These are phyloP conservation scores for Lucifuga dentata DNA, from an alignment of 2,113 vertebrate genomes.

Conservation along the genomic window DNA sequence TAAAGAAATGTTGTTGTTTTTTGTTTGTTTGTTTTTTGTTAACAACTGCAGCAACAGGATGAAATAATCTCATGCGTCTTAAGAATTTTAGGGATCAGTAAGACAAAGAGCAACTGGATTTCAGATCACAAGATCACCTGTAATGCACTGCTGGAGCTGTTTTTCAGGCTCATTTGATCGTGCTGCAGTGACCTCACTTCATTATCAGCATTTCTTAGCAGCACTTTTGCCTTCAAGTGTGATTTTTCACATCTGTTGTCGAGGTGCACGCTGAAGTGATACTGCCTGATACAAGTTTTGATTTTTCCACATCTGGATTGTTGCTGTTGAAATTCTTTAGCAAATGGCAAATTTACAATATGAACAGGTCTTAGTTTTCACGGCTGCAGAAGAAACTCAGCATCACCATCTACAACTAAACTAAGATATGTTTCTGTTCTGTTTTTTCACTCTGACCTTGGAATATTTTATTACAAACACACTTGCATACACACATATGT, in stretches of 20 bases:
- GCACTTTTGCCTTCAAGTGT: slow-evolving; percentile 21
- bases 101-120: not conserved
- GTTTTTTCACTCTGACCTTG: slow-evolving; percentile 14
- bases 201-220: slow-evolving; percentile 22
- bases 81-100: no score
- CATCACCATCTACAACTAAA: slow-evolving; percentile 9
- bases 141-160: slow-evolving; percentile 1
- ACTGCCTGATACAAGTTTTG: slow-evolving; percentile 9
- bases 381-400: slow-evolving; percentile 11
- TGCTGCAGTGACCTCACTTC: slow-evolving; percentile 15
- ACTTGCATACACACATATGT: not conserved
- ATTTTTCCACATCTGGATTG: slow-evolving; percentile 18
- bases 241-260: not conserved
- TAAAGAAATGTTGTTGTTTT: no score
- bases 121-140: slow-evolving; percentile 27
- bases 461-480: slow-evolving; percentile 2
- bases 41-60: no score
- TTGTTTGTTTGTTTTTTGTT: no score
- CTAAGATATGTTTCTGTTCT: not conserved
- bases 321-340: slow-evolving; percentile 2
- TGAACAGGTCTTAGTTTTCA: slow-evolving; percentile 1
- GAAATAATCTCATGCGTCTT: no score
- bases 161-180: slow-evolving; percentile 2
- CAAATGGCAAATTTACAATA: slow-evolving; percentile 11
- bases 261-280: slow-evolving; percentile 2